Evolutionary conservation across 2,113 vertebrate genomes (phyloP).

Genomic region (Crotalus viridis): DNA sequence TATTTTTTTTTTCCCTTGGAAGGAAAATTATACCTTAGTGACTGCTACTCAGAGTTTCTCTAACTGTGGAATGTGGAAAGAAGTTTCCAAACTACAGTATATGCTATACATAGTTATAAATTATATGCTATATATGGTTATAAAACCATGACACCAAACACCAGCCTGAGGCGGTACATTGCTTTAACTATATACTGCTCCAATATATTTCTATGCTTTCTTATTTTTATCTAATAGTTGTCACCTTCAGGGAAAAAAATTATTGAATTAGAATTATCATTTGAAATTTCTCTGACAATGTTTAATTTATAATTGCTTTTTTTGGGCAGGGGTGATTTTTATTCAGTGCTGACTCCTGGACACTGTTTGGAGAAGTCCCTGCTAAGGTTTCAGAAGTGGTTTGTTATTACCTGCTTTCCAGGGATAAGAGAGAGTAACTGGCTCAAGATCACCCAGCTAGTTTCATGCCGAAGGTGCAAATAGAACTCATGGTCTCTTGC

Average conservation of each 20-base stretch:
- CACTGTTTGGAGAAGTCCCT: background rate
- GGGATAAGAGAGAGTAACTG: background rate
- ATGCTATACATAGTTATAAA: too few relatives aligned
- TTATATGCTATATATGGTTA: background rate
- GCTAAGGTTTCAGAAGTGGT: background rate
- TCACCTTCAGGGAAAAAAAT: background rate
- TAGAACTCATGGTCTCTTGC: background rate
- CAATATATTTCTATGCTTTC: background rate
- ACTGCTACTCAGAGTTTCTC: background rate
- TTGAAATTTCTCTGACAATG: background rate
- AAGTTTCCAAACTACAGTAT: background rate
- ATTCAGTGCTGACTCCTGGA: background rate
- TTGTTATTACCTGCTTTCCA: background rate
- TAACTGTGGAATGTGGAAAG: background rate
- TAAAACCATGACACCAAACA: constrained; percentile 51
- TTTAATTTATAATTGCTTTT: background rate
- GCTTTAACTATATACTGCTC: background rate
- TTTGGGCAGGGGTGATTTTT: background rate
- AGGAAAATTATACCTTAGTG: background rate
- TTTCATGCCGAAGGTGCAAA: background rate
- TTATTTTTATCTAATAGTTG: background rate
- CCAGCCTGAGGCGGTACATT: constrained; percentile 30
- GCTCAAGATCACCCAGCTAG: background rate
- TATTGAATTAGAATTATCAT: background rate
- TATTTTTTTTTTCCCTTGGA: background rate